Evolutionary conservation across 2,888 invertebrate species (phyloP).

Genomic region (Chrysolina americana): DNA sequence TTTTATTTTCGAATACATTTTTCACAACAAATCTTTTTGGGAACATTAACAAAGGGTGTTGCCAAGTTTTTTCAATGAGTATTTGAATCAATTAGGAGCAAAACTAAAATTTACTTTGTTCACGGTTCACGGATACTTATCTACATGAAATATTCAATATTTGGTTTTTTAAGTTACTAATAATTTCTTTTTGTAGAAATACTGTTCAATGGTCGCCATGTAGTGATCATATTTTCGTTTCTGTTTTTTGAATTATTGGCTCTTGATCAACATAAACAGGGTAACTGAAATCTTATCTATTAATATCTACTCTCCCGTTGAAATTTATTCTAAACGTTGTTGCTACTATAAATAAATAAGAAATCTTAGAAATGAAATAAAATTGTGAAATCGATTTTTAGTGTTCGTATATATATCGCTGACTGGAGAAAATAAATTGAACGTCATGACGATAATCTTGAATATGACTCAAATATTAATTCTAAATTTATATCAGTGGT

Average conservation of each 20-base stretch:
- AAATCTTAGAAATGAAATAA: neutral
- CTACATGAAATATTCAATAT: too few relatives aligned
- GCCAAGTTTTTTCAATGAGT: too few relatives aligned
- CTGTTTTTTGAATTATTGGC: neutral
- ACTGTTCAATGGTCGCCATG: neutral
- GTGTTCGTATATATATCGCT: neutral
- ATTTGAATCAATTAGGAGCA: too few relatives aligned
- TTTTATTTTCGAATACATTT: too few relatives aligned
- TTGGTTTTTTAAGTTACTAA: too few relatives aligned
- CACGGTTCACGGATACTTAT: too few relatives aligned
- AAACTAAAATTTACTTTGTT: too few relatives aligned
- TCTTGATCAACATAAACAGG: neutral
- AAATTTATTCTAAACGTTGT: neutral
- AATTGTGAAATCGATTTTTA: neutral
- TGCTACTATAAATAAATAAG: neutral
- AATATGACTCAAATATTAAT: neutral
- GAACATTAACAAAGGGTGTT: too few relatives aligned
- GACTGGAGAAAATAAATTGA: neutral
- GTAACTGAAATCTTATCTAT: neutral
- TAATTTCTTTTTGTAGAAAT: too few relatives aligned
- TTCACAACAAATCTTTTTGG: too few relatives aligned
- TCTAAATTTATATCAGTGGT: neutral
- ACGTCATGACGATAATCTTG: neutral
- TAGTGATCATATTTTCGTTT: neutral
- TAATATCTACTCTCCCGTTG: neutral